Percentiles rank a stretch among this genome's conserved stretches.
Conservation (phyloP, 2,888 invertebrate genomes). For the Platycheirus albimanus region DNA sequence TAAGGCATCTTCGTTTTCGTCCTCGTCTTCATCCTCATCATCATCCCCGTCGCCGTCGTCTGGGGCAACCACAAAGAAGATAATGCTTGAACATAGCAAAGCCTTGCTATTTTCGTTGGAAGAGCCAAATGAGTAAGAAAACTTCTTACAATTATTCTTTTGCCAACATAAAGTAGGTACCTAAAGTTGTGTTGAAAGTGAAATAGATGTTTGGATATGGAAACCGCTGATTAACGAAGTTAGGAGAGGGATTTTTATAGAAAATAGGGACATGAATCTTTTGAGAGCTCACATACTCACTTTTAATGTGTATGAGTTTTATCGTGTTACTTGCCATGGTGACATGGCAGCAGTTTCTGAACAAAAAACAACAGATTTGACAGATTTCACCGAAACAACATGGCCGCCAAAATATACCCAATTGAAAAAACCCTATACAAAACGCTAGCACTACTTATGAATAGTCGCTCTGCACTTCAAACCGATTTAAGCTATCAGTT, state of each 20-base stretch:
- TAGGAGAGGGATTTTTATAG: not conserved
- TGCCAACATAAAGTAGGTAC: constrained; percentile 4
- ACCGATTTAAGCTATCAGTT: too few species aligned
- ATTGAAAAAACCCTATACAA: too few species aligned
- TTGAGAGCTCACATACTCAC: not conserved
- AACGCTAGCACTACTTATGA: too few species aligned
- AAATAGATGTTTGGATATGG: constrained; percentile 34
- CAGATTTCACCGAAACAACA: too few species aligned
- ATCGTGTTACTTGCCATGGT: too few species aligned
- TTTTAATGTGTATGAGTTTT: too few species aligned
- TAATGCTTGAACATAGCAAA: constrained; percentile 33
- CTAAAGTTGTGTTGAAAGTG: constrained; percentile 11
- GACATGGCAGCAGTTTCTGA: too few species aligned
- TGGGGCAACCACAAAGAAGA: constrained; percentile 54
- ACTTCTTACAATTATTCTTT: constrained; percentile 33
- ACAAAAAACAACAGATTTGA: too few species aligned
- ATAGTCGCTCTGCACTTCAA: too few species aligned
- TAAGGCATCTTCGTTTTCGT: constrained; percentile 38
- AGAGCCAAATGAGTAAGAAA: constrained; percentile 34
- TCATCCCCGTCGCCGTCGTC: too few species aligned
- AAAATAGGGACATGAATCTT: not conserved
- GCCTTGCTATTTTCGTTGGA: constrained; percentile 34
- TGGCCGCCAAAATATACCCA: too few species aligned
- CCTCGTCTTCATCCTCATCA: too few species aligned
- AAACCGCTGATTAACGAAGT: constrained; percentile 37